Base-by-base conservation (phyloP, 1,140 invertebrate species). In the Metopolophium dirhodum region DNA sequence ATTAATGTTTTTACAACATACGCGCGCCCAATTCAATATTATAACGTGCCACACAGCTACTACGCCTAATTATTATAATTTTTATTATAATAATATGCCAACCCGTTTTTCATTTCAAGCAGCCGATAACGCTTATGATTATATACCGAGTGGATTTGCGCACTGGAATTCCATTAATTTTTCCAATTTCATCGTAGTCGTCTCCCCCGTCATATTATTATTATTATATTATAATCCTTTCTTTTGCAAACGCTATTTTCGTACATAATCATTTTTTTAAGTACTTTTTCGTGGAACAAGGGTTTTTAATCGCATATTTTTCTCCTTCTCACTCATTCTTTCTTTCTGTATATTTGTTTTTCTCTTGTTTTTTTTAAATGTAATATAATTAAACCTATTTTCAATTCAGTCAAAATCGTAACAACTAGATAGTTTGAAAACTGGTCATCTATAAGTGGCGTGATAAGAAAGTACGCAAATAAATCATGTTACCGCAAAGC, bases 151-250 rank as follows among this genome's bases (percentile, higher is more conserved):
- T 77, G 61, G 23, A 85, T 85, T 23, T 30, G 45, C 41, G 85
- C 85, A 8, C 54, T 45, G 89, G 89, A 90, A 90, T 90, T 90
- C 54, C 37, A 68, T 90, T 90, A 90, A 68, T 90, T 90, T 90
- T 90, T 90, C 37, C 54, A 68, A 90, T 90, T 90, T 90, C 37
- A 68, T 90, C 57, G 89, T 61, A 90, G 35, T 61, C 54, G 57
- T 90, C 54, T 54, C 30, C 87, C 87, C 22, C 49, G 35, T 88
- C 47, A 45, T 45, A 45, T 86, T 86, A 86, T 47, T 49, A 86
- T 51, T 87, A 87, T 87, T 49, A 47, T 49, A 18, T 30, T 30
- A 90, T 90, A 61, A 90, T 90, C 88, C 88, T 90, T 90, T 90
- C 88, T 90, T 90, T 47, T 57, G 14, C 51, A 61, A 90, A 61